Evolutionary conservation across 1,140 invertebrate genomes (phyloP), one percentile per base, ranked within the genome.

Genomic region (Sitodiplosis mosellana): DNA sequence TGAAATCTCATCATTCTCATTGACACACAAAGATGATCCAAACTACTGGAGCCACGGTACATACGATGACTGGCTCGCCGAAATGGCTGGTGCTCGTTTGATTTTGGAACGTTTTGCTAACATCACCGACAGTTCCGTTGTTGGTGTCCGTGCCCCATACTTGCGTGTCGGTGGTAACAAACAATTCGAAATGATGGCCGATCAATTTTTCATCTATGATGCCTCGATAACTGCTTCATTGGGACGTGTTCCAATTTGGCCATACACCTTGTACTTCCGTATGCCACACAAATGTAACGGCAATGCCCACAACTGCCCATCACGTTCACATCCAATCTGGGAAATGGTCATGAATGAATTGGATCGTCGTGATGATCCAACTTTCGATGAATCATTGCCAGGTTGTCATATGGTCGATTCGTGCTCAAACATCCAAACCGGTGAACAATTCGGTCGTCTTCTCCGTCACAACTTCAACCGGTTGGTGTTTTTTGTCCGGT

Each of bases 261-360:
- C 90, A 0, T 94, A 93, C 72, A 95, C 89, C 2, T 69, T 94
- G 14, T 92, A 91, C 70, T 94, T 89, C 78, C 74, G 85, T 22
- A 92, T 93, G 84, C 88, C 89, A 1, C 87, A 92, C 65, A 90
- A 87, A 61, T 93, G 89, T 63, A 88, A 90, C 62, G 88, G 87
- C 52, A 92, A 91, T 62, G 84, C 84, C 14, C 83, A 90, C 55
- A 91, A 90, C 59, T 91, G 88, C 59, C 88, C 89, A 18, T 87
- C 83, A 22, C 71, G 85, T 56, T 87, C 83, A 52, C 87, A 91
- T 56, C 87, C 87, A 34, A 84, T 92, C 37, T 93, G 88, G 88
- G 88, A 93, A 69, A 91, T 93, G 76, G 87, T 92, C 20, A 90
- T 93, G 84, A 93, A 92, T 66, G 87, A 92, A 64, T 65, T 93